Percentiles rank a stretch among this genome's conserved stretches.
These are phyloP conservation scores for Campoplex nolae DNA, from an alignment of 2,888 invertebrate genomes.

Conservation along the genomic window DNA sequence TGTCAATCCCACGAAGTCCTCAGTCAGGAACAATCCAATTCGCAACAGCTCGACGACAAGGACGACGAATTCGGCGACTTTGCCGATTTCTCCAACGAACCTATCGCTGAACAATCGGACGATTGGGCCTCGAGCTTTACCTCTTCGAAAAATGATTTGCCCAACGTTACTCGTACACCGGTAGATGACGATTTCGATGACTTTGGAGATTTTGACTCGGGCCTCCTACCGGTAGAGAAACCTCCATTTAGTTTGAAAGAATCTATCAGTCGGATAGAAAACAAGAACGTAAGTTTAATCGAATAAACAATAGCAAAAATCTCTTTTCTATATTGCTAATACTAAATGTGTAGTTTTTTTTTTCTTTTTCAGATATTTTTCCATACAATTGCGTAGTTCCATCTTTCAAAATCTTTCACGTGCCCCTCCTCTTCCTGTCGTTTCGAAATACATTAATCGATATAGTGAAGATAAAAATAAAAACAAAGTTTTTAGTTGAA, in stretches of 20 bases:
- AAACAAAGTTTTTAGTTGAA: neutral
- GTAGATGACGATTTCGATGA: constrained; percentile 84
- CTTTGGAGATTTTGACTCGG: constrained; percentile 86
- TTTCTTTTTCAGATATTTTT: constrained; percentile 1
- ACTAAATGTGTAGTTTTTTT: constrained; percentile 34
- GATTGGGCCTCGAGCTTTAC: constrained; percentile 72
- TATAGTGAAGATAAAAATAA: neutral
- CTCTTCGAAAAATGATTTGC: constrained; percentile 67
- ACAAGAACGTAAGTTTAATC: constrained; percentile 80
- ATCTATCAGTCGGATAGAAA: constrained; percentile 80
- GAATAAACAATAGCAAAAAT: neutral
- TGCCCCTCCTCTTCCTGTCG: neutral
- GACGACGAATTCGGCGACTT: constrained; percentile 83
- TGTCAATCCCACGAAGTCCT: constrained; percentile 20
- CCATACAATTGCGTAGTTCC: neutral
- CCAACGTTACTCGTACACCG: constrained; percentile 29
- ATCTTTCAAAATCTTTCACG: neutral
- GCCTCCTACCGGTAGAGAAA: constrained; percentile 74
- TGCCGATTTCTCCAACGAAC: constrained; percentile 79
- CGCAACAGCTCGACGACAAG: constrained; percentile 8
- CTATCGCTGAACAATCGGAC: constrained; percentile 57
- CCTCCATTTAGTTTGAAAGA: constrained; percentile 78
- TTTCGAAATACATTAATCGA: neutral
- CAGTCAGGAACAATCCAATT: neutral
- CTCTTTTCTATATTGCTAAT: constrained; percentile 54